Conservation (phyloP, 2,113 vertebrate species). For the Nycticebus coucang region DNA sequence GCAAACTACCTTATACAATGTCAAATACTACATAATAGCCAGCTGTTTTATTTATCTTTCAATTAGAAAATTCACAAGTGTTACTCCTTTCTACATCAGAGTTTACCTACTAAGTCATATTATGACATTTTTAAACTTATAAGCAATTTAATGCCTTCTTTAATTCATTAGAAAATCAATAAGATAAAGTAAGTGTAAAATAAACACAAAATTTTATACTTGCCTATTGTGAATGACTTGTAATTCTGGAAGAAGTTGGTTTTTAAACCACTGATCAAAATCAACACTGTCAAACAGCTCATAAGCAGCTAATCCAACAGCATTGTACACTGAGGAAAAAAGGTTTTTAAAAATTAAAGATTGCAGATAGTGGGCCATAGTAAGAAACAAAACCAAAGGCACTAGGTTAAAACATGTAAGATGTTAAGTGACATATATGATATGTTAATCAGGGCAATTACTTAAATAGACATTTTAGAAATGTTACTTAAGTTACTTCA, state of each 20-base stretch:
- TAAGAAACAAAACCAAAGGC: not conserved
- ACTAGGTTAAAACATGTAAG: conserved; percentile 21
- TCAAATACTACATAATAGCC: not conserved
- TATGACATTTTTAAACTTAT: not conserved
- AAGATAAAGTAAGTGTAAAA: conserved; percentile 17
- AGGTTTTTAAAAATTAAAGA: not conserved
- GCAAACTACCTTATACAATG: not conserved
- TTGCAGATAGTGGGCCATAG: conserved; percentile 19
- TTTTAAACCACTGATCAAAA: conserved; percentile 99
- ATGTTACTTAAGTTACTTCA: conserved; percentile 20
- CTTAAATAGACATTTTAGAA: conserved; percentile 29
- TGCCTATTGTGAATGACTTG: conserved; percentile 96
- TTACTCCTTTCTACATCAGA: not conserved
- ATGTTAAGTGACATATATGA: not conserved
- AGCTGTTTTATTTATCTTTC: conserved; percentile 30
- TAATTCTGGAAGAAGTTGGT: conserved; percentile 95
- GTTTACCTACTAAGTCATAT: not conserved
- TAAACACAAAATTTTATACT: conserved; percentile 60
- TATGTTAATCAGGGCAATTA: not conserved
- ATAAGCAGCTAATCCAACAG: conserved; percentile 96
- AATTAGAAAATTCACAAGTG: conserved; percentile 1
- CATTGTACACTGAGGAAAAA: conserved; percentile 93
- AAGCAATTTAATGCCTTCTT: not conserved
- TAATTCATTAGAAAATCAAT: conserved; percentile 38
- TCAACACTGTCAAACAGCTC: conserved; percentile 99